These are phyloP conservation scores for Aporophyla nigra DNA, from an alignment of 2,888 invertebrate genomes.

Conservation along the genomic window DNA sequence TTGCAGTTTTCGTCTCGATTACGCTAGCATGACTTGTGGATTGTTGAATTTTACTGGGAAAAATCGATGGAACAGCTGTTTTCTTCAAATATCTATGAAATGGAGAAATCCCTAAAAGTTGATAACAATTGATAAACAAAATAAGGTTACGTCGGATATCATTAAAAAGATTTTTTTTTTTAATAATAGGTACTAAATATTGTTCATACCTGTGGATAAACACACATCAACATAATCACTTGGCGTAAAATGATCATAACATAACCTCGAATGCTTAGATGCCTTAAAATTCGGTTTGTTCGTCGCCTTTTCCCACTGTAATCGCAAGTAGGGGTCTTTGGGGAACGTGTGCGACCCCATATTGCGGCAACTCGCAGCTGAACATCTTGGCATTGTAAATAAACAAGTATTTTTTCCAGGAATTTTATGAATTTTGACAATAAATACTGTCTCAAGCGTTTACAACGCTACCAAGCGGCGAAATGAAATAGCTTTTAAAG, in stretches of 20 bases:
- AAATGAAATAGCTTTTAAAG: conserved; percentile 21
- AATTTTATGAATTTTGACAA: conserved; percentile 37
- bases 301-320: conserved; percentile 50
- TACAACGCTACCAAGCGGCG: conserved; percentile 51
- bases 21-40: not conserved
- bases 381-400: conserved; percentile 54
- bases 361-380: conserved; percentile 50
- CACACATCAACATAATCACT: conserved; percentile 44
- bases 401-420: not conserved
- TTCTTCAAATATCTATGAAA: conserved; percentile 56
- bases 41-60: conserved; percentile 17
- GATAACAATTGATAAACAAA: not conserved
- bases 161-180: not conserved
- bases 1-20: conserved; percentile 3
- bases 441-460: conserved; percentile 48
- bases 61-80: conserved; percentile 57
- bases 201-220: conserved; percentile 45
- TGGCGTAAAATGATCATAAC: conserved; percentile 53
- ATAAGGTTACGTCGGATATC: not conserved
- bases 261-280: conserved; percentile 59
- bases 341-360: conserved; percentile 61
- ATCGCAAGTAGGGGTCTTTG: conserved; percentile 43
- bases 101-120: conserved; percentile 50
- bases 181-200: not conserved
- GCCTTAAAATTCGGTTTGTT: conserved; percentile 54